phyloP scores from a whole-genome alignment of 2,888 invertebrate genomes.

The Baccha elongata region DNA sequence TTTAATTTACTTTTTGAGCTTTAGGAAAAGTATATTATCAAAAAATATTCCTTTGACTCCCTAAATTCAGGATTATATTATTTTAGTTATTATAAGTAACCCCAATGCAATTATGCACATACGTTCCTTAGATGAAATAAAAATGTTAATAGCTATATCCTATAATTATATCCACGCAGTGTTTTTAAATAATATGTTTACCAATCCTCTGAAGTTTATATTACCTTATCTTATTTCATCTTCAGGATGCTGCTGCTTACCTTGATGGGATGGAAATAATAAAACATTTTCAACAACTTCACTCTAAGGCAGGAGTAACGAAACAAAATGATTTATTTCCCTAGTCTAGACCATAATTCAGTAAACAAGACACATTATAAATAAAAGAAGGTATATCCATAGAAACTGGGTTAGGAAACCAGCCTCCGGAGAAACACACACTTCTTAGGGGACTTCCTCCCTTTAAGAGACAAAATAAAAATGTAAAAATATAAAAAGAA shows the following conservation, averaged over 20 bases:
- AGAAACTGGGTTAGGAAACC: conserved; percentile 39
- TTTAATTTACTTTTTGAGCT: neutral
- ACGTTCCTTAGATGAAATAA: conserved; percentile 1
- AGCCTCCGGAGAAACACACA: conserved; percentile 8
- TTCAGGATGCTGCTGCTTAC: no score
- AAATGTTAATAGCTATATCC: conserved; percentile 3
- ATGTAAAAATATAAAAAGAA: neutral
- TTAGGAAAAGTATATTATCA: neutral
- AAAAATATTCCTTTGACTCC: neutral
- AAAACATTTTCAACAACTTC: neutral
- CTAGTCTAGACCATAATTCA: conserved; percentile 36
- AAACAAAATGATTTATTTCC: conserved; percentile 6
- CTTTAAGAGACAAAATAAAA: neutral
- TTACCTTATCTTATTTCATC: neutral
- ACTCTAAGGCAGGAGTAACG: neutral
- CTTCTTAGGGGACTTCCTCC: neutral
- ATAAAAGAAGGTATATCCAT: conserved; percentile 1
- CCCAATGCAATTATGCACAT: neutral
- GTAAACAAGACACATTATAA: conserved; percentile 18
- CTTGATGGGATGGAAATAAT: neutral
- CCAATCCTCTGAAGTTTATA: neutral
- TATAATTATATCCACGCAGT: neutral
- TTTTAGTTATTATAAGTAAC: neutral
- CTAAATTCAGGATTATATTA: no score
- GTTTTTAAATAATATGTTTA: neutral